Evolutionary conservation across 2,113 vertebrate genomes (phyloP), one percentile per base, ranked within the genome.

Genomic region (Myrmecobius fasciatus): DNA sequence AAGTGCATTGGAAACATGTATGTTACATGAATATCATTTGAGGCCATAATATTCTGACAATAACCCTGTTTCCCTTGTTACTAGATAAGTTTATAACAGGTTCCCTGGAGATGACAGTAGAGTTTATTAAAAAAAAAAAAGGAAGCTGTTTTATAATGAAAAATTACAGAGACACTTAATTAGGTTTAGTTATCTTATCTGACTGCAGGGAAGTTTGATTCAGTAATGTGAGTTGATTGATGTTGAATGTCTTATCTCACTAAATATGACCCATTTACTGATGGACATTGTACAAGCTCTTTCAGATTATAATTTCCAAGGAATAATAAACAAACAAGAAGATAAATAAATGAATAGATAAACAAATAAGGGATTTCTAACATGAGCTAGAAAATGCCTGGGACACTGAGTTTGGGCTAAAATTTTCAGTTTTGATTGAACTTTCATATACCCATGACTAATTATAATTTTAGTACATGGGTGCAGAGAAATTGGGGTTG

Each of bases 241-340:
- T 12, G 0, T 43, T 53, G 14, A 94, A 36, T 91, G 47, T 48
- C 89, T 95, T 49, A 28, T 11, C 25, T 60, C 43, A 90, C 24
- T 26, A 94, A 83, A 94, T 26, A 94, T 93, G 93, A 92, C 47
- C 94, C 93, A 95, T 89, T 95, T 95, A 92, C 49, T 95, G 43
- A 91, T 47, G 36, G 47, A 93, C 52, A 31, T 2, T 47, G 53
- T 75, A 25, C 14, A 75, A 7, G 22, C 31, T 90, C 91, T 90
- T 94, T 96, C 88, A 93, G 90, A 53, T 43, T 36, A 31, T 14
- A 92, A 94, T 46, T 90, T 7, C 12, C 75, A 47, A 11, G 8
- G 47, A 96, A 90, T 96, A 96, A 94, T 52, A 25, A 51, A 92
- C 3, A 48, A 51, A 51, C 46, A 51, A 75, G 8, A 51, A 51